Conservation (phyloP, 2,797 vertebrate genomes). For the Rhyacichthys aspro region DNA sequence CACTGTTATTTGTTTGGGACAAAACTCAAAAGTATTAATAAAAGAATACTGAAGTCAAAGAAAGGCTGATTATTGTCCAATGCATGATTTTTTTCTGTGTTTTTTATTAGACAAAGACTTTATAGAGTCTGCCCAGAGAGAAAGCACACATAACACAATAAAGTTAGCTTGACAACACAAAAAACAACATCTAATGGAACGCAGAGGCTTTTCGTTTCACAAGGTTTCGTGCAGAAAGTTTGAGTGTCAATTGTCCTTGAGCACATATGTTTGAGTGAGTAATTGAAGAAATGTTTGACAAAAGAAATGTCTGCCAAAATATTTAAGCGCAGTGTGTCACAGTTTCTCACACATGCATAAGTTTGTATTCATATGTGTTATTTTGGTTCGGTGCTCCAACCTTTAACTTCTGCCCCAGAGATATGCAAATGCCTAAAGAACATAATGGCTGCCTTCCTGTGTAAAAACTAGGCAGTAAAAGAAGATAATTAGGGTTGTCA, state of each 20-base stretch:
- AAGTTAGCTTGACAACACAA: neutral
- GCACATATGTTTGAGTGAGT: slow-evolving; percentile 45
- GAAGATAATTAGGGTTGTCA: slow-evolving; percentile 98
- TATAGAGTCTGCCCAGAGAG: neutral
- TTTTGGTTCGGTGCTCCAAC: slow-evolving; percentile 90
- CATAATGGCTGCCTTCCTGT: slow-evolving; percentile 99
- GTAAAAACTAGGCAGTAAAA: slow-evolving; percentile 97
- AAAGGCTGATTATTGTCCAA: slow-evolving; percentile 28
- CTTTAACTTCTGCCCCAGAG: slow-evolving; percentile 95
- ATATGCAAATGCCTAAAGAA: slow-evolving; percentile 96
- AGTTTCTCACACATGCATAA: slow-evolving; percentile 42
- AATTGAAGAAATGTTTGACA: slow-evolving; percentile 52
- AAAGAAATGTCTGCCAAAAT: slow-evolving; percentile 42
- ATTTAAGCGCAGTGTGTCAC: slow-evolving; percentile 51
- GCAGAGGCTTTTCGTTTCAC: slow-evolving; percentile 17
- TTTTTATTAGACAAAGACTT: slow-evolving; percentile 24
- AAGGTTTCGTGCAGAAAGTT: slow-evolving; percentile 20
- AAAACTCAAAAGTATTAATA: slow-evolving; percentile 41
- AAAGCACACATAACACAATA: neutral
- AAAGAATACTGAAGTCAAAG: slow-evolving; percentile 31
- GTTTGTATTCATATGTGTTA: slow-evolving; percentile 61
- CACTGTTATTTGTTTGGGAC: slow-evolving; percentile 38
- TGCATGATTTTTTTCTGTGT: neutral
- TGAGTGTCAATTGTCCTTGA: slow-evolving; percentile 38
- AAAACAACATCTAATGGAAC: slow-evolving; percentile 7